Conservation (phyloP, 2,888 invertebrate species). For the Phasia obesa region DNA sequence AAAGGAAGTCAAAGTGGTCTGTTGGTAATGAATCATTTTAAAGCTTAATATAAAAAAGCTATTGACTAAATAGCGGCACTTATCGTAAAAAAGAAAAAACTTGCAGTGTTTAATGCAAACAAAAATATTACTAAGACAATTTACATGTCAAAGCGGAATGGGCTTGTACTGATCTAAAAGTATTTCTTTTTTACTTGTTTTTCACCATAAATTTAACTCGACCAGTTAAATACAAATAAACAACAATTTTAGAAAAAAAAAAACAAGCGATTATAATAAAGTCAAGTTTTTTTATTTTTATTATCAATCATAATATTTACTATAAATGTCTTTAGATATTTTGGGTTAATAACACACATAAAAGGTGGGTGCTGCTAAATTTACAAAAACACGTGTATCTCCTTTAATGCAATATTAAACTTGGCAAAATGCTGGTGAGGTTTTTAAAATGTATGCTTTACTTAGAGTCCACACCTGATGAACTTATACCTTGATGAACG, state of each 20-base stretch:
- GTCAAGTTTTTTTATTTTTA: constrained; percentile 16
- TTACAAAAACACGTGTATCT: constrained; percentile 11
- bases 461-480: too few species aligned
- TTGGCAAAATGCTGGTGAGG: too few species aligned
- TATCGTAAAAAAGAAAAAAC: constrained; percentile 6
- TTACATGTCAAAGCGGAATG: constrained; percentile 5
- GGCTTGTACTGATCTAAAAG: constrained; percentile 15
- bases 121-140: constrained; percentile 4
- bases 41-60: background rate
- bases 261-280: constrained; percentile 17
- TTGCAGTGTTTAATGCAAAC: background rate
- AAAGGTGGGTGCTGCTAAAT: constrained; percentile 47
- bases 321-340: constrained; percentile 16
- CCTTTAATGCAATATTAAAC: too few species aligned
- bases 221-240: constrained; percentile 15
- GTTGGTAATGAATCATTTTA: constrained; percentile 27
- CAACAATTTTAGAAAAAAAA: background rate
- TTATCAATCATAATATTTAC: constrained; percentile 19
- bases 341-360: constrained; percentile 39
- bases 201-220: constrained; percentile 22
- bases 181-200: constrained; percentile 23
- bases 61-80: constrained; percentile 52
- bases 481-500: too few species aligned
- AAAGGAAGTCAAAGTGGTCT: constrained; percentile 17
- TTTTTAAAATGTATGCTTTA: too few species aligned